Percentiles rank a stretch among this genome's conserved stretches.
Evolutionary conservation across 2,888 invertebrate genomes (phyloP).

Genomic region (Drosophila testacea): DNA sequence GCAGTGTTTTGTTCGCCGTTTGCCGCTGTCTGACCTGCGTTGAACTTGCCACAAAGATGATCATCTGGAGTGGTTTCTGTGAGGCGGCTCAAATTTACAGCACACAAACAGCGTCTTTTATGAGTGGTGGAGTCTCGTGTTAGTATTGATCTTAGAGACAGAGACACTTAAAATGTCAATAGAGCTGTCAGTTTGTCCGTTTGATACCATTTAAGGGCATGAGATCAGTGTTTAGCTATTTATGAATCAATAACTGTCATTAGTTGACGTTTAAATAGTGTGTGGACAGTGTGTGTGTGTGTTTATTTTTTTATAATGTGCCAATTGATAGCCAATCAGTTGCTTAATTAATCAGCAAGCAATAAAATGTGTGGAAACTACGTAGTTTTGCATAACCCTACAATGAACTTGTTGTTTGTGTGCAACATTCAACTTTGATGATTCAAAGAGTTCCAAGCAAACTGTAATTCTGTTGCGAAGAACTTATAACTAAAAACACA

Average conservation of each 20-base stretch:
- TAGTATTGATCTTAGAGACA: constrained; percentile 69
- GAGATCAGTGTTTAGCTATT: constrained; percentile 17
- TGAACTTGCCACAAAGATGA: constrained; percentile 69
- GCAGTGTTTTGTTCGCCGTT: background rate
- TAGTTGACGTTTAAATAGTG: background rate
- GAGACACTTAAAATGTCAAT: constrained; percentile 42
- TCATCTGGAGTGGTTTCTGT: constrained; percentile 85
- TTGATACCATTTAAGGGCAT: constrained; percentile 15
- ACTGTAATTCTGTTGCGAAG: too few species aligned
- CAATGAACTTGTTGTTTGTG: too few species aligned
- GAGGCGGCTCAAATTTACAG: constrained; percentile 85
- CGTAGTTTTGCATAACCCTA: background rate
- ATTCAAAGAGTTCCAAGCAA: too few species aligned
- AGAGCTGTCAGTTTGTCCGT: constrained; percentile 10
- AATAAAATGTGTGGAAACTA: constrained; percentile 1
- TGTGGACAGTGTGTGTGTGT: background rate
- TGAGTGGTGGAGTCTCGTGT: constrained; percentile 83
- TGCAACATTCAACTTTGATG: too few species aligned
- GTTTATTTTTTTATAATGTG: background rate
- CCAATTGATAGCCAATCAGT: constrained; percentile 14
- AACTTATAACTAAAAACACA: too few species aligned
- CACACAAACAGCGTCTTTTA: constrained; percentile 82
- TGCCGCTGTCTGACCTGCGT: constrained; percentile 40
- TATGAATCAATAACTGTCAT: constrained; percentile 42
- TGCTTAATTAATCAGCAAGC: constrained; percentile 11